Evolutionary conservation across 2,888 invertebrate species (phyloP).

Genomic region (Osedax fenrisi): DNA sequence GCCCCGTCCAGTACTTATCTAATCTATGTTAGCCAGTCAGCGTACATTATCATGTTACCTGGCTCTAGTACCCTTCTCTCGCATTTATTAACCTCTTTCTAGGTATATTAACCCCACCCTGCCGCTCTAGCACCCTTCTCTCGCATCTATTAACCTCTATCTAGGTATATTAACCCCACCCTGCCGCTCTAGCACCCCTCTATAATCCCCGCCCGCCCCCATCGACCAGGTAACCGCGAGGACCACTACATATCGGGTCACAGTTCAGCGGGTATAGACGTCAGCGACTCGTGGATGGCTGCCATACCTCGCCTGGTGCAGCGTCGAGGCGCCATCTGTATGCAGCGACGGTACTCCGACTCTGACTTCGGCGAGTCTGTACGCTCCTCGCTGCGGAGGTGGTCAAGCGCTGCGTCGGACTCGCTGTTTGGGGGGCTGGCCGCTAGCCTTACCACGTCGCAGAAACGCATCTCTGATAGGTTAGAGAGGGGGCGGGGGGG

Average conservation of each 20-base stretch:
- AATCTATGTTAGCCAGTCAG: too few species aligned
- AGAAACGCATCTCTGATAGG: background rate
- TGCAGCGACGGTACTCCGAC: background rate
- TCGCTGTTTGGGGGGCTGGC: background rate
- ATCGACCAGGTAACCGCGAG: background rate
- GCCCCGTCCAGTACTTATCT: too few species aligned
- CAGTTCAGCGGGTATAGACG: background rate
- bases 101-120: too few species aligned
- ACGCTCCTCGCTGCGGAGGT: background rate
- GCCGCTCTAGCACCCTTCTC: too few species aligned
- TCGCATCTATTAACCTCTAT: too few species aligned
- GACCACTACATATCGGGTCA: background rate
- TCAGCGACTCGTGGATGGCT: background rate
- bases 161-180: too few species aligned
- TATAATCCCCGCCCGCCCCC: too few species aligned
- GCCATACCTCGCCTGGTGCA: background rate
- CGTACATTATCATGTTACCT: too few species aligned
- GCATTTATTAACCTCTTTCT: too few species aligned
- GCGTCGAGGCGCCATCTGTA: background rate
- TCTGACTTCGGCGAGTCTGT: background rate
- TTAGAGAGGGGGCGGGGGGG: too few species aligned
- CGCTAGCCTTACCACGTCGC: background rate
- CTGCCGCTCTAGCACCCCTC: background rate
- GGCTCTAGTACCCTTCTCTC: too few species aligned
- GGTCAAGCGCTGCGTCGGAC: background rate